Evolutionary conservation across 2,113 vertebrate species (phyloP), one percentile per base, ranked within the genome.

Genomic region (Alethe castanea): DNA sequence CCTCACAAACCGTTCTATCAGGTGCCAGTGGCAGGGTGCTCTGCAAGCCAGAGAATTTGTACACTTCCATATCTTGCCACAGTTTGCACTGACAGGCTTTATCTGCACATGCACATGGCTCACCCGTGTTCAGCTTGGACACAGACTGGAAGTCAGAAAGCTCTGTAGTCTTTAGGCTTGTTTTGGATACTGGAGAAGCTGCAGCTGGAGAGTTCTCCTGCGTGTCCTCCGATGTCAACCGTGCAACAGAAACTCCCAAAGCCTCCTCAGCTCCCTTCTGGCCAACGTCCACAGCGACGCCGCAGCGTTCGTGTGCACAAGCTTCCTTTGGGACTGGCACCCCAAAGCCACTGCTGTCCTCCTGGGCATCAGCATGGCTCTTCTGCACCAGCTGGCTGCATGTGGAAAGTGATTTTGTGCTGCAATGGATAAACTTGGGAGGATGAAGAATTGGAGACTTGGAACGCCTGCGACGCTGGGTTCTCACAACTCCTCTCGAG

Each of bases 381-480:
- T 98, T 98, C 86, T 98, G 98, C 90, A 98, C 98, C 24, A 98
- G 97, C 71, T 98, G 98, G 82, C 69, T 98, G 90, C 97, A 97
- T 2, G 97, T 42, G 54, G 98, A 83, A 36, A 98, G 86, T 4
- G 98, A 53, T 14, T 98, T 92, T 14, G 98, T 42, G 97, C 98
- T 98, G 97, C 99, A 99, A 84, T 99, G 99, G 73, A 99, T 99
- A 87, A 99, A 99, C 94, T 98, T 99, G 0, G 99, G 98, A 53
- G 99, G 99, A 78, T 99, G 99, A 86, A 99, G 98, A 89, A 99
- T 98, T 7, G 99, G 99, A 81, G 99, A 99, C 96, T 99, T 99
- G 66, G 99, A 99, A 72, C 99, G 97, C 24, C 99, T 98, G 24
- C 99, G 98, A 25, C 99, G 98, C 96, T 99, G 99, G 29, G 97